These are phyloP conservation scores for Poecilus cupreus DNA, from an alignment of 2,888 invertebrate species.

Conservation along the genomic window DNA sequence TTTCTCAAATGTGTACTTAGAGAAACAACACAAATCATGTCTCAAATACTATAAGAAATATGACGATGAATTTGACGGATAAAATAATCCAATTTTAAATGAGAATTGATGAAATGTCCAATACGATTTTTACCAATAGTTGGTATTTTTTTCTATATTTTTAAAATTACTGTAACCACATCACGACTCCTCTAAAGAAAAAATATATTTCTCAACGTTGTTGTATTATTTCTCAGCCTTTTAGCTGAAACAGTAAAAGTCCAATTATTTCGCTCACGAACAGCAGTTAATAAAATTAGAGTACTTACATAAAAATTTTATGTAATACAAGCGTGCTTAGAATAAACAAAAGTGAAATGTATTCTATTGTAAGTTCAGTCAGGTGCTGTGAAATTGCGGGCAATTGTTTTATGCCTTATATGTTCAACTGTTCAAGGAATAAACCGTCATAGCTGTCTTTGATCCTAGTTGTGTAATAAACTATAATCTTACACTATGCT, in stretches of 20 bases:
- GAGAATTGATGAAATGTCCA: too few relatives aligned
- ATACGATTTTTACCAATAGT: too few relatives aligned
- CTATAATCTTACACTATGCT: slow-evolving; percentile 7
- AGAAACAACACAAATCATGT: too few relatives aligned
- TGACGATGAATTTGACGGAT: too few relatives aligned
- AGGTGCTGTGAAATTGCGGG: not conserved
- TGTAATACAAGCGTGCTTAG: not conserved
- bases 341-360: not conserved
- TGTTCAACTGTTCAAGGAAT: not conserved
- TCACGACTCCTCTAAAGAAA: too few relatives aligned
- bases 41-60: too few relatives aligned
- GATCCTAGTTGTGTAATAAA: slow-evolving; percentile 14
- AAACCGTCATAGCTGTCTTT: slow-evolving; percentile 11
- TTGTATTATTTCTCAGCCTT: too few relatives aligned
- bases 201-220: too few relatives aligned
- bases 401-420: slow-evolving; percentile 26
- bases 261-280: not conserved
- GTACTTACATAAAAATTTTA: not conserved
- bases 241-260: not conserved
- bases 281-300: not conserved
- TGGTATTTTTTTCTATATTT: too few relatives aligned
- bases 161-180: too few relatives aligned
- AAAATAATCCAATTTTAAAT: too few relatives aligned
- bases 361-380: not conserved
- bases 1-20: too few relatives aligned